Evolutionary conservation across 64 coral and sea anemone species (phyloP).

Genomic region (Pachyseris speciosa): DNA sequence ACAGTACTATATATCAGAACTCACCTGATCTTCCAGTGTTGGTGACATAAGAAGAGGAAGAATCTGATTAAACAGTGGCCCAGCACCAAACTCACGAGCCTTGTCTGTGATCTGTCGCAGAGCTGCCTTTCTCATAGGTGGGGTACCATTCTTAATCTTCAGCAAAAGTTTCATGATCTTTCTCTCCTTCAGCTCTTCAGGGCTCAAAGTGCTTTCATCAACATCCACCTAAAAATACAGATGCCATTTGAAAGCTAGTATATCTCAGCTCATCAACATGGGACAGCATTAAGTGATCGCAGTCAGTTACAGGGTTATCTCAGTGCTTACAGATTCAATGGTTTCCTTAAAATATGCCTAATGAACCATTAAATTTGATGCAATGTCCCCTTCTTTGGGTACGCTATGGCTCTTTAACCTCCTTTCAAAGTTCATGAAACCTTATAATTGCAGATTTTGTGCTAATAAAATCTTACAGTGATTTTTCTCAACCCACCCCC

Average conservation of each 20-base stretch:
- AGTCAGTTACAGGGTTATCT: no score
- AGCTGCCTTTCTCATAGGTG: constrained; percentile 99
- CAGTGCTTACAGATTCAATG: no score
- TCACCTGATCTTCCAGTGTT: constrained; percentile 97
- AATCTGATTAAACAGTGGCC: constrained; percentile 97
- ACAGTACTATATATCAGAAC: no score
- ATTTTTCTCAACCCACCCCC: no score
- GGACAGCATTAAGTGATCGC: not conserved
- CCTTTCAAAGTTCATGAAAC: no score
- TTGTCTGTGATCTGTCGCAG: constrained; percentile 98
- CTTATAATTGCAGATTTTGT: no score
- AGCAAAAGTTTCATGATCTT: constrained; percentile 98
- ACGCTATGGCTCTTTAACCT: no score
- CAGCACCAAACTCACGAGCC: constrained; percentile 98
- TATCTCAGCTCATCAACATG: not conserved
- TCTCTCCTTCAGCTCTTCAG: constrained; percentile 99
- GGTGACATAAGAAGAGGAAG: constrained; percentile 97
- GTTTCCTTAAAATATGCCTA: no score
- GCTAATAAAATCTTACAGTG: no score
- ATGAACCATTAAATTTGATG: no score
- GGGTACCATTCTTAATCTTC: constrained; percentile 99
- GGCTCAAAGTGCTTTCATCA: constrained; percentile 91
- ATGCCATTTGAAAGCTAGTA: not conserved
- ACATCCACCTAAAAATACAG: constrained; percentile 90
- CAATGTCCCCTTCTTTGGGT: no score